These are phyloP conservation scores for Drosophila arizonae DNA, from an alignment of 1,140 invertebrate genomes.

Conservation along the genomic window DNA sequence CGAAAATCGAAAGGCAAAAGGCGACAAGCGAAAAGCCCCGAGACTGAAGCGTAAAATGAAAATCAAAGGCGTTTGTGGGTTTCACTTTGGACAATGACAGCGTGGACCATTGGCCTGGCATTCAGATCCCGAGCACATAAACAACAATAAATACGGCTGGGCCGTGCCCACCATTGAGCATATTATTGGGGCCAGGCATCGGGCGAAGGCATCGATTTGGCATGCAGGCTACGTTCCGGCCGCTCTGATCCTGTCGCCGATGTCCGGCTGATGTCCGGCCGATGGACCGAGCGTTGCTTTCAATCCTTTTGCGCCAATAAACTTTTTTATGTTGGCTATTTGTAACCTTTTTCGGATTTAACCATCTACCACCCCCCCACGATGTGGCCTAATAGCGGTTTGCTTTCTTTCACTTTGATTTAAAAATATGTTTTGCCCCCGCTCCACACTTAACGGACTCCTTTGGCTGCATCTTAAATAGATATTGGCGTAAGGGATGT, in stretches of 20 bases:
- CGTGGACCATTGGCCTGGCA: conserved; percentile 34
- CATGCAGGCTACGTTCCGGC: conserved; percentile 58
- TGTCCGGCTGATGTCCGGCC: conserved; percentile 32
- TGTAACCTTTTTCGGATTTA: conserved; percentile 76
- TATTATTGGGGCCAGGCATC: conserved; percentile 53
- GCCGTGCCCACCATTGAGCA: conserved; percentile 58
- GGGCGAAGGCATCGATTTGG: conserved; percentile 54
- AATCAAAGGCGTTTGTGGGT: conserved; percentile 67
- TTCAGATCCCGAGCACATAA: conserved; percentile 57
- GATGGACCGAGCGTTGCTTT: conserved; percentile 56
- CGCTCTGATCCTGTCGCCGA: neutral
- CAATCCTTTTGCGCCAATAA: conserved; percentile 80
- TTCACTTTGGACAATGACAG: conserved; percentile 27
- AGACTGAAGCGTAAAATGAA: conserved; percentile 54
- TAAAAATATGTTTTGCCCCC: conserved; percentile 77
- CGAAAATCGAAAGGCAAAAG: conserved; percentile 8
- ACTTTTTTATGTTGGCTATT: conserved; percentile 79
- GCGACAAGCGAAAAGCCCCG: conserved; percentile 29
- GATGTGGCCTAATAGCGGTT: conserved; percentile 72
- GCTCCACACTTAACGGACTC: conserved; percentile 13
- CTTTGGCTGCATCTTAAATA: conserved; percentile 27
- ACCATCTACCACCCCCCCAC: conserved; percentile 16
- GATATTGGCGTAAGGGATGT: conserved; percentile 43
- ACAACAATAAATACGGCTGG: conserved; percentile 79
- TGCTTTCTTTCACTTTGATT: conserved; percentile 69